phyloP scores from a whole-genome alignment of 2,888 invertebrate species.

The Eucera pruinosa region DNA sequence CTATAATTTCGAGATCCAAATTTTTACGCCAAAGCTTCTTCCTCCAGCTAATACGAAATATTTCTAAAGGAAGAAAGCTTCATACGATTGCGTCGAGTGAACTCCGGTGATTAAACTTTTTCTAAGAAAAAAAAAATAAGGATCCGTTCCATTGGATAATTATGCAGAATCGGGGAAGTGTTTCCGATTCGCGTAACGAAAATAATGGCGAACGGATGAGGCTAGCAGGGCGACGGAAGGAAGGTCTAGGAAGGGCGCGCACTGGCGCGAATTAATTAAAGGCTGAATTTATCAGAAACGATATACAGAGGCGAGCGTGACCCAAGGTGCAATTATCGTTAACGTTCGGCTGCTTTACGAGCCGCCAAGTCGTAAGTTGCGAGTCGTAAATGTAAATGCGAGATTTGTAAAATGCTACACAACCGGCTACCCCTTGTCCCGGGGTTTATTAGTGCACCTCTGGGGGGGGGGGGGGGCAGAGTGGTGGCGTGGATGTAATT shows the following conservation, averaged over 20 bases:
- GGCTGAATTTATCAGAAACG: conserved; percentile 67
- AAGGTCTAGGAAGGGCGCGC: conserved; percentile 15
- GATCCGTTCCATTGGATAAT: no score
- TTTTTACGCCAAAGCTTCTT: no score
- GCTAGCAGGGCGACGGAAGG: conserved; percentile 36
- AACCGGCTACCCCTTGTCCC: conserved; percentile 47
- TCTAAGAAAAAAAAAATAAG: no score
- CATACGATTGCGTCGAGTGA: no score
- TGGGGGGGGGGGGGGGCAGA: conserved; percentile 6
- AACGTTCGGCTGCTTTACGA: conserved; percentile 69
- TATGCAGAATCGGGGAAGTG: no score
- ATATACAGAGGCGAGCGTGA: conserved; percentile 50
- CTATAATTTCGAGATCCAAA: no score
- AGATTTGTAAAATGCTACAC: conserved; percentile 70
- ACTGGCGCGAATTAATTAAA: conserved; percentile 66
- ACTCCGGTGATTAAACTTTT: no score
- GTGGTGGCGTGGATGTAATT: conserved; percentile 62
- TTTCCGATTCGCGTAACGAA: background rate
- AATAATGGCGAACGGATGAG: background rate
- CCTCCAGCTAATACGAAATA: no score
- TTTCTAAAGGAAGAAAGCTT: no score
- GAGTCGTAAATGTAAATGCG: conserved; percentile 71
- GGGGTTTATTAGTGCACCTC: conserved; percentile 66
- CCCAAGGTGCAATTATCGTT: conserved; percentile 70
- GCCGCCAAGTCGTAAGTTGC: conserved; percentile 67